phyloP scores from a whole-genome alignment of 2,888 invertebrate genomes.

The Pheosia gnoma region DNA sequence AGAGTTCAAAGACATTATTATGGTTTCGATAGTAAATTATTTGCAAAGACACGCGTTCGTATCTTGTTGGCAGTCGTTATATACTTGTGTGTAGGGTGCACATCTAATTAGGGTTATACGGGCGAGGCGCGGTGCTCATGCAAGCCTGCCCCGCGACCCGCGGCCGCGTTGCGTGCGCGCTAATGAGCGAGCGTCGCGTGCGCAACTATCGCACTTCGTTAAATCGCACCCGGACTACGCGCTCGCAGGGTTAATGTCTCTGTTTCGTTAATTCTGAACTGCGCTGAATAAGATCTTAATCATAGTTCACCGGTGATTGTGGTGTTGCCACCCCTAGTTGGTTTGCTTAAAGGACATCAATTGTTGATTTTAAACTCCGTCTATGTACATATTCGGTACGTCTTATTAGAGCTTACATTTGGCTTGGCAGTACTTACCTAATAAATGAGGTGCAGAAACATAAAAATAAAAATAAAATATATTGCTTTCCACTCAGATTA shows the following conservation, averaged over 20 bases:
- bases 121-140: slow-evolving; percentile 36
- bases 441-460: too few relatives aligned
- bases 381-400: too few relatives aligned
- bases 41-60: slow-evolving; percentile 18
- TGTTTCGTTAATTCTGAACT: slow-evolving; percentile 53
- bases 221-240: slow-evolving; percentile 70
- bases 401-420: too few relatives aligned
- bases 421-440: too few relatives aligned
- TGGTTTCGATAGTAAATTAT: too few relatives aligned
- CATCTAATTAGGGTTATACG: slow-evolving; percentile 64
- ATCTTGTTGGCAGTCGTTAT: slow-evolving; percentile 60
- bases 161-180: slow-evolving; percentile 66
- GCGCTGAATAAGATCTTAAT: slow-evolving; percentile 33
- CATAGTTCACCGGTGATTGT: slow-evolving; percentile 17
- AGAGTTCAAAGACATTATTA: too few relatives aligned
- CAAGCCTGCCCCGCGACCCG: slow-evolving; percentile 32
- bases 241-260: slow-evolving; percentile 51
- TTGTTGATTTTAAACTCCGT: too few relatives aligned
- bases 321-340: not conserved
- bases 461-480: too few relatives aligned
- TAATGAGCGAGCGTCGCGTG: slow-evolving; percentile 79
- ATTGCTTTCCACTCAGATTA: too few relatives aligned
- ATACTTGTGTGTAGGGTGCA: slow-evolving; percentile 52
- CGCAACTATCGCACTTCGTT: slow-evolving; percentile 69
- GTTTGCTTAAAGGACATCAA: not conserved